Evolutionary conservation across 92 coral and sea anemone species (phyloP), one percentile per base, ranked within the genome.

Genomic region (Zoanthus gigantus): DNA sequence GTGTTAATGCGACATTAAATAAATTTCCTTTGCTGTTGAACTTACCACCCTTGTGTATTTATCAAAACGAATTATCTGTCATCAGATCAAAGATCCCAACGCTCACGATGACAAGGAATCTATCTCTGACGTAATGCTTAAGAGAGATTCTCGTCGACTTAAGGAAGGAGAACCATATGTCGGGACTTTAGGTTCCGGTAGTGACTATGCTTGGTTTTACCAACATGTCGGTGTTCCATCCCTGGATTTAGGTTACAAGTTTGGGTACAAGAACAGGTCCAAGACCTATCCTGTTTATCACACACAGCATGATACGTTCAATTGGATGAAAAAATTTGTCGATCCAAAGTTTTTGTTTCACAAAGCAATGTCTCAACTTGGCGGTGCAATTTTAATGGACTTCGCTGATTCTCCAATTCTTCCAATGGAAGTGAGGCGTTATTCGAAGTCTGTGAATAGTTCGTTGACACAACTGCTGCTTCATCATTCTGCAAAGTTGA

Each of bases 271-370:
- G 52, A 94, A 91, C 50, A 87, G 73, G 16, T 28, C 93, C 5
- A 57, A 85, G 9, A 60, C 47, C 75, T 95, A 95, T 74, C 99
- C 99, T 9, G 98, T 95, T 15, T 97, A 97, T 76, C 99, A 97
- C 79, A 87, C 99, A 6, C 98, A 95, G 75, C 98, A 97, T 88
- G 99, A 97, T 72, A 97, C 99, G 11, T 93, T 84, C 73, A 79
- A 92, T 50, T 95, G 96, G 97, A 61, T 95, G 61, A 88, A 77
- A 37, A 95, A 84, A 82, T 91, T 97, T 71, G 83, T 90, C 15
- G 99, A 97, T 74, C 99, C 99, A 1, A 67, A 95, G 4, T 97
- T 97, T 72, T 84, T 53, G 50, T 85, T 84, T 30, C 97, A 93
- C 71, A 91, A 91, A 77, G 92, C 96, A 71, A 79, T 90, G 46